Percentiles rank a stretch among this genome's conserved stretches.
Conservation (phyloP, 2,888 invertebrate genomes). For the Parthenolecanium corni region DNA sequence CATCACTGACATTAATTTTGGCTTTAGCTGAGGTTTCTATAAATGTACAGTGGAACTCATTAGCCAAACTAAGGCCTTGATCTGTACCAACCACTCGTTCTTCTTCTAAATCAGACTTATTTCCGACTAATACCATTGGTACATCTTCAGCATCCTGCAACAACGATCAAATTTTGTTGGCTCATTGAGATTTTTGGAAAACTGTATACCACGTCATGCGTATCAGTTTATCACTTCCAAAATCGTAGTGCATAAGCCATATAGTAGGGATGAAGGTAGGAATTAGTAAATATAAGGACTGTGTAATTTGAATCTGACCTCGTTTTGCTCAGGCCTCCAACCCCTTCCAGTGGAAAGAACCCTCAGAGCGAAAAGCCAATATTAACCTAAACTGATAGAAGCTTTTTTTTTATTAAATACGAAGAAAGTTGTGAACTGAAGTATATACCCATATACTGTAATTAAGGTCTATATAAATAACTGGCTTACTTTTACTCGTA, state of each 20-base stretch:
- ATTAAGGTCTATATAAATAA: background rate
- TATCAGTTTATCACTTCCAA: too few relatives aligned
- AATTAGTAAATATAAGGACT: too few relatives aligned
- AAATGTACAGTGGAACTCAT: constrained; percentile 97
- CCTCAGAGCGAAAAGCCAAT: too few relatives aligned
- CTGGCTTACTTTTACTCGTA: constrained; percentile 81
- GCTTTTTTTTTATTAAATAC: background rate
- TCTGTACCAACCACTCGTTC: constrained; percentile 99
- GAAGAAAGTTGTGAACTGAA: too few relatives aligned
- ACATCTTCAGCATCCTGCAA: constrained; percentile 82
- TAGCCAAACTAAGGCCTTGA: constrained; percentile 89
- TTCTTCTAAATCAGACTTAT: constrained; percentile 99
- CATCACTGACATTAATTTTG: constrained; percentile 99
- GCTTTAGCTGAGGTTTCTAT: constrained; percentile 99
- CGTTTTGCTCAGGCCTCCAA: too few relatives aligned
- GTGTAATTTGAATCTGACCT: too few relatives aligned
- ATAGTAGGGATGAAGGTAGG: too few relatives aligned
- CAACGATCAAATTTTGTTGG: background rate
- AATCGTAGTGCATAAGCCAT: too few relatives aligned
- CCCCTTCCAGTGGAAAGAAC: too few relatives aligned
- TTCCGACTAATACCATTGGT: constrained; percentile 99
- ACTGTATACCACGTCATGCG: too few relatives aligned
- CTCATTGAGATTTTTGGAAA: background rate
- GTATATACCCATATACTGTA: background rate
- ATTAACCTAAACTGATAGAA: too few relatives aligned